Conservation (phyloP, 1,140 invertebrate species). For the Macrobrachium rosenbergii region DNA sequence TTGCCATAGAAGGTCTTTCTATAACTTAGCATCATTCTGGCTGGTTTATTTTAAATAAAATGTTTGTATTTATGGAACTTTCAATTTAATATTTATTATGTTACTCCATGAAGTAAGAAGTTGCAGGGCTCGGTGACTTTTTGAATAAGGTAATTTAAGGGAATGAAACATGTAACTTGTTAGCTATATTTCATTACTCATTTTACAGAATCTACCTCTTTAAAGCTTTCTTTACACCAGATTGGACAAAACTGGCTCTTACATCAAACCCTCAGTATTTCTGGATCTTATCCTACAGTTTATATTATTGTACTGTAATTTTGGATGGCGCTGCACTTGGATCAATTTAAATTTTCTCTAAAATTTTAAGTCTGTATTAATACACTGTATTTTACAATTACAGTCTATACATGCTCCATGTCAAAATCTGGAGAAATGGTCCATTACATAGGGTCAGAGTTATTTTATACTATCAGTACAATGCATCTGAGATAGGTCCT, state of each 20-base stretch:
- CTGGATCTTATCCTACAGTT: conserved; percentile 16
- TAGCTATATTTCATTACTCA: conserved; percentile 61
- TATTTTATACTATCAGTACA: too few species aligned
- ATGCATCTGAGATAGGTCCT: too few species aligned
- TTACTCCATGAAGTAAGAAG: not conserved
- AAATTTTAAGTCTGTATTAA: too few species aligned
- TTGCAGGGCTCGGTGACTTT: not conserved
- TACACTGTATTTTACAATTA: too few species aligned
- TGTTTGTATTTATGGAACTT: too few species aligned
- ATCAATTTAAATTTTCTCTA: not conserved
- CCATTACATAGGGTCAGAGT: not conserved
- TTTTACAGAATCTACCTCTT: conserved; percentile 58
- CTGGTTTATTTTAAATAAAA: too few species aligned
- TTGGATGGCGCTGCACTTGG: conserved; percentile 24
- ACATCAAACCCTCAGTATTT: conserved; percentile 31
- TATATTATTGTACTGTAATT: not conserved
- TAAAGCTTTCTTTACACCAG: conserved; percentile 53
- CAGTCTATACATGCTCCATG: too few species aligned
- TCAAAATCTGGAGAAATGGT: conserved; percentile 4
- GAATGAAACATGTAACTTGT: conserved; percentile 36
- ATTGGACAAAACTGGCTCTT: conserved; percentile 41
- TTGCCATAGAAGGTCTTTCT: too few species aligned
- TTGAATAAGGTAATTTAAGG: not conserved
- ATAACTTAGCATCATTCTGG: too few species aligned
- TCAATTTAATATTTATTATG: not conserved